Evolutionary conservation across 2,888 invertebrate genomes (phyloP).

Genomic region (Anaspis maculata): DNA sequence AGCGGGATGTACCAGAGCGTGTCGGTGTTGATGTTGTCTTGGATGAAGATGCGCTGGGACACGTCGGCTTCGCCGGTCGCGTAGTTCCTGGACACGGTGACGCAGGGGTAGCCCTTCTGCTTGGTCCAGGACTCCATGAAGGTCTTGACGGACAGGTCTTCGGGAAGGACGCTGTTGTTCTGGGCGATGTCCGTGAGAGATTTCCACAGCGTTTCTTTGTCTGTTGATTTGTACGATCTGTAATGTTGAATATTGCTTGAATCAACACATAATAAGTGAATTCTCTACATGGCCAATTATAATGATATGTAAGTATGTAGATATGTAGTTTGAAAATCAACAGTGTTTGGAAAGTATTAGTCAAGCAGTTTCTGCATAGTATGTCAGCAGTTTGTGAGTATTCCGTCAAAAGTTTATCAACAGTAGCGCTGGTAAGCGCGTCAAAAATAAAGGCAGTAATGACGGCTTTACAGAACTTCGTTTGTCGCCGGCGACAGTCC

Average conservation of each 20-base stretch:
- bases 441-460: too few relatives aligned
- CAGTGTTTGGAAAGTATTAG: too few relatives aligned
- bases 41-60: slow-evolving; percentile 43
- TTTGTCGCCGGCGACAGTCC: too few relatives aligned
- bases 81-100: slow-evolving; percentile 51
- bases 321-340: too few relatives aligned
- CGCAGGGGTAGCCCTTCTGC: slow-evolving; percentile 61
- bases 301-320: too few relatives aligned
- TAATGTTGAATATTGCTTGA: neutral
- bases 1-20: slow-evolving; percentile 54
- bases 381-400: too few relatives aligned
- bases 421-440: too few relatives aligned
- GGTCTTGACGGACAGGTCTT: slow-evolving; percentile 45
- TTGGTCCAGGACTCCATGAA: slow-evolving; percentile 68
- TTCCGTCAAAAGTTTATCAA: too few relatives aligned
- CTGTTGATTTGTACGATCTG: slow-evolving; percentile 53
- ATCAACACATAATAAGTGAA: too few relatives aligned
- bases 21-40: slow-evolving; percentile 23
- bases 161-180: slow-evolving; percentile 32
- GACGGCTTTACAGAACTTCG: too few relatives aligned
- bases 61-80: slow-evolving; percentile 40
- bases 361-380: too few relatives aligned
- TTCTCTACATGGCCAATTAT: too few relatives aligned
- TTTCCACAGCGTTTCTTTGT: slow-evolving; percentile 59
- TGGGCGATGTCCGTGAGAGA: slow-evolving; percentile 42